Percentiles rank a stretch among this genome's conserved stretches.
Evolutionary conservation across 2,113 vertebrate genomes (phyloP).

Genomic region (Eurypyga helias): DNA sequence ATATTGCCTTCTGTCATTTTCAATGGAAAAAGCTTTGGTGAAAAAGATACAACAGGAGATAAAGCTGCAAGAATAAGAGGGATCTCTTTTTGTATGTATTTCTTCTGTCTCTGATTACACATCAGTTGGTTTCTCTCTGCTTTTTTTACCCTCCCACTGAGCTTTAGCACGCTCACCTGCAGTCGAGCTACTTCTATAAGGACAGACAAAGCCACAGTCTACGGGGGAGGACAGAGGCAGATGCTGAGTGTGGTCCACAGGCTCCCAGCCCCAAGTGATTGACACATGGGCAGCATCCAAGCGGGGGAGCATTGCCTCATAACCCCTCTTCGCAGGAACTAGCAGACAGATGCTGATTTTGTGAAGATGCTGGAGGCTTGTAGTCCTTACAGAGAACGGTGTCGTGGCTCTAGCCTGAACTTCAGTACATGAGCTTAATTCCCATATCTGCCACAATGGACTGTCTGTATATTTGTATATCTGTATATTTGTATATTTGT

Average conservation of each 20-base stretch:
- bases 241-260: not conserved
- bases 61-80: not conserved
- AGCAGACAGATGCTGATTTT: not conserved
- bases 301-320: accelerated
- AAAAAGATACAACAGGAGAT: not conserved
- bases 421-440: not conserved
- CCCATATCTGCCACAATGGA: not conserved
- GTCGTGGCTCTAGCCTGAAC: not conserved
- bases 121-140: not conserved
- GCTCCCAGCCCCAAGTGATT: not conserved
- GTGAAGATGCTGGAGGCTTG: not conserved
- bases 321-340: not conserved
- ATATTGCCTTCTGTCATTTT: not conserved
- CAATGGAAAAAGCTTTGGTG: not conserved
- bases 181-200: not conserved
- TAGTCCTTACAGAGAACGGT: not conserved
- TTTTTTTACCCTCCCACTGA: not conserved
- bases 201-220: not conserved
- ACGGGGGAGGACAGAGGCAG: not conserved
- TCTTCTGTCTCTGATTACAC: not conserved
- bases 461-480: not conserved
- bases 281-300: not conserved
- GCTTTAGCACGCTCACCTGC: not conserved
- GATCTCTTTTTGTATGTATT: not conserved
- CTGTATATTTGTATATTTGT: not conserved